A percentile compares a stretch with the other conserved stretches of the same genome.
phyloP scores from a whole-genome alignment of 64 coral and sea anemone genomes.

The Montipora foliosa region DNA sequence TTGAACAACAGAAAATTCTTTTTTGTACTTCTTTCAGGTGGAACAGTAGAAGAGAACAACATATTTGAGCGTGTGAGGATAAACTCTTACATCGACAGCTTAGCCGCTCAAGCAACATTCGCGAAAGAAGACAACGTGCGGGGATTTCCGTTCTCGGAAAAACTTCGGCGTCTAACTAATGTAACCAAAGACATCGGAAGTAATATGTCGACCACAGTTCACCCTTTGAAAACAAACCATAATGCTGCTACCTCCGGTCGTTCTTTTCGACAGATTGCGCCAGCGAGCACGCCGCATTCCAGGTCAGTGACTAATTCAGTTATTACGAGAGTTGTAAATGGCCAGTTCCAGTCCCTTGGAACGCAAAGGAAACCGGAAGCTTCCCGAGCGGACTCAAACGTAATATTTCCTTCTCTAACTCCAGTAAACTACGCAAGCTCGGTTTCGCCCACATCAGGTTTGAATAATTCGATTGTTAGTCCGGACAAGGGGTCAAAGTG shows the following conservation, averaged over 20 bases:
- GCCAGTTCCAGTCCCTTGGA: background rate
- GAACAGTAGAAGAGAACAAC: background rate
- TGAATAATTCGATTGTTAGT: background rate
- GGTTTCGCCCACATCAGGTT: background rate
- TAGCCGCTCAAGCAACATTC: background rate
- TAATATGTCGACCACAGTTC: constrained; percentile 6
- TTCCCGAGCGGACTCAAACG: background rate
- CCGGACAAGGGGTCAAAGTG: background rate
- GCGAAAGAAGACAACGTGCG: background rate
- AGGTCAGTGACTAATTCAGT: background rate
- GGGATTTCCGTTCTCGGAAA: constrained; percentile 51
- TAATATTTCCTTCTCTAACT: constrained; percentile 45
- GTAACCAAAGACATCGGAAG: constrained; percentile 21
- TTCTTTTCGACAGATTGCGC: background rate
- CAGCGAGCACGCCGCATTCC: background rate
- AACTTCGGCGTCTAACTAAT: constrained; percentile 2
- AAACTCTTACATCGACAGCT: constrained; percentile 1
- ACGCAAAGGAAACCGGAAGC: background rate
- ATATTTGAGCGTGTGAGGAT: constrained; percentile 14
- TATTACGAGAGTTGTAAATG: constrained; percentile 8
- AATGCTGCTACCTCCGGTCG: background rate
- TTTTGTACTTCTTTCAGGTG: background rate
- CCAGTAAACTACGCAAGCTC: background rate
- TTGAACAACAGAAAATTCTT: background rate
- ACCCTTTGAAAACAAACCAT: constrained; percentile 21